Percentiles rank a stretch among this genome's conserved stretches.
Conservation (phyloP, 1,140 invertebrate species). For the Argopecten irradians region DNA sequence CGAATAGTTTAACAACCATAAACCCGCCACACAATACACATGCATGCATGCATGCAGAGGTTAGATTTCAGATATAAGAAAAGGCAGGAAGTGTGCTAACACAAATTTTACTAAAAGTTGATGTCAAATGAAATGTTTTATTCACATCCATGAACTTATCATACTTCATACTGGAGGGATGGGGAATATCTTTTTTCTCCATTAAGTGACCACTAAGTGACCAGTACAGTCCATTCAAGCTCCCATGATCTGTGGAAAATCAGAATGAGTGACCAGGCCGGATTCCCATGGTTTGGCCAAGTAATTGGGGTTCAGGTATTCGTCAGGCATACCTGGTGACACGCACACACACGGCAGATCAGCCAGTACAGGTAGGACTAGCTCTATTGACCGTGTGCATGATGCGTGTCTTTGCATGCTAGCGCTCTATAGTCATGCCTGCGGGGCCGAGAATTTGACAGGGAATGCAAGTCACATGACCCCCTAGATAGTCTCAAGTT, state of each 20-base stretch:
- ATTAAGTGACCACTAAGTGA: background rate
- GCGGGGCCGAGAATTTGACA: conserved; percentile 19
- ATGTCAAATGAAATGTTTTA: background rate
- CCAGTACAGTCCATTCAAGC: background rate
- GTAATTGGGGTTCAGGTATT: background rate
- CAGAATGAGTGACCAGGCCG: background rate
- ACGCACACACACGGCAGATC: background rate
- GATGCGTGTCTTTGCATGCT: conserved; percentile 20
- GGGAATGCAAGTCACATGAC: conserved; percentile 20
- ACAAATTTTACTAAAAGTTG: background rate
- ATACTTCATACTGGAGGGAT: background rate
- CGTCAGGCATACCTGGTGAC: background rate
- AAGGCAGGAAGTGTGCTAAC: background rate
- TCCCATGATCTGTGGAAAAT: background rate
- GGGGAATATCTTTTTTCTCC: background rate
- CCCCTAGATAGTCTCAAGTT: conserved; percentile 20
- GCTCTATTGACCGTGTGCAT: conserved; percentile 20
- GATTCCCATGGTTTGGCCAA: background rate
- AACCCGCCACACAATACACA: background rate
- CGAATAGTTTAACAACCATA: background rate
- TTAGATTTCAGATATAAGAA: background rate
- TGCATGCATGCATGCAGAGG: conserved; percentile 12
- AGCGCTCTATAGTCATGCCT: conserved; percentile 11
- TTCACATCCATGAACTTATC: background rate
- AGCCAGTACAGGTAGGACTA: background rate